Evolutionary conservation across 2,797 vertebrate species (phyloP), one percentile per base, ranked within the genome.

Genomic region (Danio jaintianensis): DNA sequence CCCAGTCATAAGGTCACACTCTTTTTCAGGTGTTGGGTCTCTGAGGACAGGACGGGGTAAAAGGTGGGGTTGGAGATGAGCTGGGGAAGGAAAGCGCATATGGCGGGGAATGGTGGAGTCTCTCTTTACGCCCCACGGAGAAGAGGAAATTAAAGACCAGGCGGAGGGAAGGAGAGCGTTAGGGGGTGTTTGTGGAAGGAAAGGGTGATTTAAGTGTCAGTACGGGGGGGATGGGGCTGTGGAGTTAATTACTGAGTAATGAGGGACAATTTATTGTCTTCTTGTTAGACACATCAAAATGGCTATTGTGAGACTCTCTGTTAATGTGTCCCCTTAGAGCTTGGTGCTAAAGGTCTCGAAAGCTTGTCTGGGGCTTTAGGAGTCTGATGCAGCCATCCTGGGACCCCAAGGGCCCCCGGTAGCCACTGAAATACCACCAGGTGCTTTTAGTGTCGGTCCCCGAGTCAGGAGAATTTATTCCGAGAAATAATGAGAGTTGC

Each of bases 231-330:
- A 89, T 88, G 90, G 84, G 71, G 91, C 90, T 90, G 91, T 88
- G 90, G 93, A 95, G 93, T 94, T 95, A 95, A 95, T 95, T 95
- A 95, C 94, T 94, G 93, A 93, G 93, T 95, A 95, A 95, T 94
- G 93, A 95, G 93, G 91, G 93, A 93, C 94, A 93, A 95, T 95
- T 95, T 94, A 94, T 95, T 94, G 93, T 95, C 92, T 93, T 94
- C 94, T 94, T 94, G 94, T 95, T 95, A 94, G 92, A 93, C 93
- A 92, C 93, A 94, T 93, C 92, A 92, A 90, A 92, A 93, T 90
- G 91, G 88, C 80, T 90, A 89, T 92, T 91, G 81, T 85, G 76
- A 87, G 78, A 62, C 87, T 86, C 82, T 63, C 84, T 85, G 61
- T 84, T 89, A 74, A 85, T 83, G 85, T 80, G 69, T 87, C 69